phyloP scores from a whole-genome alignment of 2,797 vertebrate genomes.

The Gymnothorax javanicus region DNA sequence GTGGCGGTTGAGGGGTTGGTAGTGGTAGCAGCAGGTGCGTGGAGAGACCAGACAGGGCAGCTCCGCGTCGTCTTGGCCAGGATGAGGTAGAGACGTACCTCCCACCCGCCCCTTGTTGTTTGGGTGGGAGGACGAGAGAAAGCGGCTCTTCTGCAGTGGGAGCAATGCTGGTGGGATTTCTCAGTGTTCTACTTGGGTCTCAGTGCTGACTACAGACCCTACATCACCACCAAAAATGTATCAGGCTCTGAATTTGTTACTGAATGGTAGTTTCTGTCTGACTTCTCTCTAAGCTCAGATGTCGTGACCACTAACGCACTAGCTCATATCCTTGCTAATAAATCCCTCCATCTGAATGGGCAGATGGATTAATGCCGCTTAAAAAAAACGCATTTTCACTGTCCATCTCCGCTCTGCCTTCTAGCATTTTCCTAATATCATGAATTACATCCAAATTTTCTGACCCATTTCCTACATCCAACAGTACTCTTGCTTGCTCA shows the following conservation, averaged over 20 bases:
- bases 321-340: neutral
- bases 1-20: constrained; percentile 8
- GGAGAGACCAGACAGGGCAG: constrained; percentile 10
- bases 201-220: constrained; percentile 46
- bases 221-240: constrained; percentile 33
- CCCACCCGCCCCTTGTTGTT: constrained; percentile 28
- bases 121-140: constrained; percentile 31
- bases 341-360: neutral
- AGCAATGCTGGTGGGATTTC: neutral
- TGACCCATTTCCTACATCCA: constrained; percentile 28
- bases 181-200: constrained; percentile 26
- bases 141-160: constrained; percentile 27
- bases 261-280: neutral
- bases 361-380: neutral
- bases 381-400: neutral
- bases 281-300: neutral
- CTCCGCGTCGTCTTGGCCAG: constrained; percentile 29
- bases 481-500: neutral
- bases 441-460: constrained; percentile 2
- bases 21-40: constrained; percentile 27
- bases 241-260: neutral
- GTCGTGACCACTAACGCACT: neutral
- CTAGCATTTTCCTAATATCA: neutral
- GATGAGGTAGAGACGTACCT: constrained; percentile 24
- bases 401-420: constrained; percentile 38